phyloP scores from a whole-genome alignment of 1,140 invertebrate genomes.

The Homalodisca vitripennis region DNA sequence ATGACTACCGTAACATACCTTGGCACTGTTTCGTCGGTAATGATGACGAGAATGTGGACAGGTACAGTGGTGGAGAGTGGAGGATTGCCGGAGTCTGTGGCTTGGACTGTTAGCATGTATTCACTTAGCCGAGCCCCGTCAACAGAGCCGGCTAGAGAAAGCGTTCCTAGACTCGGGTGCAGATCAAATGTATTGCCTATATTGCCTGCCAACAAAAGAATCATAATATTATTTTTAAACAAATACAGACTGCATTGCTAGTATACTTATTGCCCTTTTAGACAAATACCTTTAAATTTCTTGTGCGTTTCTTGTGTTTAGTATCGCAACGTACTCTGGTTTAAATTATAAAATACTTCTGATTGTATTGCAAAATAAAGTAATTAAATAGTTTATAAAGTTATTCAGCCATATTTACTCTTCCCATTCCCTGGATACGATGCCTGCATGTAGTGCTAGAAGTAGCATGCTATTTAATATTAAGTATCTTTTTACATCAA shows the following conservation, averaged over 20 bases:
- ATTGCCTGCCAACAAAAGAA: slow-evolving; percentile 58
- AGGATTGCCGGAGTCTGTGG: slow-evolving; percentile 75
- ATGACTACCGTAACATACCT: no score
- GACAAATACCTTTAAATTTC: background rate
- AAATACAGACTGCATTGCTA: no score
- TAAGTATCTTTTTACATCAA: no score
- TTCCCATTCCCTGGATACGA: no score
- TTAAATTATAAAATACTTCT: background rate
- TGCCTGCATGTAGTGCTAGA: no score
- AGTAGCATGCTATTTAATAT: no score
- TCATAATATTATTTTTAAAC: no score
- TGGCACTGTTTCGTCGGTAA: slow-evolving; percentile 86
- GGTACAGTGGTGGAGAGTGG: slow-evolving; percentile 72
- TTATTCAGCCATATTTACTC: no score
- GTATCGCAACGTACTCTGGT: no score
- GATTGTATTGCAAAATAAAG: background rate
- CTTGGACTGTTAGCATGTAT: slow-evolving; percentile 80
- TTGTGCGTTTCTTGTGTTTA: background rate
- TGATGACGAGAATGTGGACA: slow-evolving; percentile 82
- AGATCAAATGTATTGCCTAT: slow-evolving; percentile 80
- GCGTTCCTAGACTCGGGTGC: slow-evolving; percentile 71
- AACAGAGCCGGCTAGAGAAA: slow-evolving; percentile 70
- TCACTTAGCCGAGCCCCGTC: slow-evolving; percentile 66
- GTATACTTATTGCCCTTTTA: no score
- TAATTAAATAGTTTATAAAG: no score